Evolutionary conservation across 2,888 invertebrate genomes (phyloP), one percentile per base, ranked within the genome.

Genomic region (Aspidiotus destructor): DNA sequence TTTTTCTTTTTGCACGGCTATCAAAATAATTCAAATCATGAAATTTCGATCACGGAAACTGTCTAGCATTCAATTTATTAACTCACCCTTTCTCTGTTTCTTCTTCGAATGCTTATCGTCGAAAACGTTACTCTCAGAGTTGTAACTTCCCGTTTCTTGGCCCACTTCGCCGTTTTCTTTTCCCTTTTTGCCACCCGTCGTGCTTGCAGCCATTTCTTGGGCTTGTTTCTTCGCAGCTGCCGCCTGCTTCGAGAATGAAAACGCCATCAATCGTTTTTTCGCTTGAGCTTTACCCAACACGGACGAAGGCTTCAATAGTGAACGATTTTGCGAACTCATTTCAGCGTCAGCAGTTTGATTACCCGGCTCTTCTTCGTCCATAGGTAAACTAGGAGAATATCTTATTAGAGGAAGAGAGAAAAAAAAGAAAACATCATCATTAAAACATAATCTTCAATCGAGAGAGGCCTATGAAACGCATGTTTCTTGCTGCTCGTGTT

Each of bases 221-320:
- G 65, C 65, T 44, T 65, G 65, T 62, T 69, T 69, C 44, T 69
- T 69, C 13, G 68, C 60, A 3, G 68, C 69, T 10, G 62, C 61
- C 7, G 69, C 69, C 60, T 70, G 70, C 57, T 71, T 72, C 58
- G 70, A 65, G 57, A 72, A 70, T 52, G 71, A 71, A 70, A 72
- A 72, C 40, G 72, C 72, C 68, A 72, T 64, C 16, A 72, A 55
- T 7, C 72, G 69, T 69, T 72, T 72, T 54, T 72, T 72, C 0
- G 72, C 72, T 61, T 72, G 71, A 13, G 60, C 68, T 71, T 71
- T 72, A 41, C 72, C 72, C 44, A 72, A 65, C 7, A 71, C 70
- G 0, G 70, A 65, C 11, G 67, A 69, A 11, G 48, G 57, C 61
- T 71, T 71, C 0, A 60, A 11, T 1, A 54, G 41, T 28, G 62